Base-by-base conservation (phyloP, 2,888 invertebrate species). In the Ganaspis brasiliensis region DNA sequence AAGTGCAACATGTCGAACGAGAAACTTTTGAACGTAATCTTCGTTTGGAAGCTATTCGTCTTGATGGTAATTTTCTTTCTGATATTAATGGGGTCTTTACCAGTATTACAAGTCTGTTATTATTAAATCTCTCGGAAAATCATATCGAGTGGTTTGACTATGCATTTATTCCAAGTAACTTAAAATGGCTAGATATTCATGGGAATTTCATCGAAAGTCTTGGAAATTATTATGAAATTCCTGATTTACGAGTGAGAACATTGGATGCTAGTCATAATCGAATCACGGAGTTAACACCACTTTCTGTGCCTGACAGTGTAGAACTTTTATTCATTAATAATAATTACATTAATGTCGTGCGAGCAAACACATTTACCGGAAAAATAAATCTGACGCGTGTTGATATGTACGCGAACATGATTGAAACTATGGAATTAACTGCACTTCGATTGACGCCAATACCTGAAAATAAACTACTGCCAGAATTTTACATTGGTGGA, bases 121-220 rank as follows among this genome's bases (percentile, higher is more conserved):
- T 97, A 96, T 92, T 98, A 77, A 98, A 98, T 92, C 93, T 98
- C 72, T 97, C 97, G 55, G 97, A 97, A 92, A 98, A 98, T 93
- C 97, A 97, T 92, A 93, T 98, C 88, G 96, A 96, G 85, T 97
- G 97, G 97, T 98, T 98, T 92, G 98, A 98, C 92, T 98, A 97
- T 90, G 97, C 97, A 73, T 97, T 98, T 91, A 95, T 98, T 87
- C 98, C 98, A 31, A 95, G 95, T 83, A 97, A 96, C 92, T 92
- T 98, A 76, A 96, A 97, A 92, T 97, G 97, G 97, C 93, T 98
- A 89, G 97, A 98, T 90, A 95, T 98, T 88, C 97, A 97, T 90
- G 95, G 97, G 73, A 98, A 98, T 92, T 97, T 96, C 87, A 97
- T 98, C 87, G 96, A 96, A 92, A 95, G 95, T 78, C 93, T 98